These are phyloP conservation scores for Oceanodroma tethys DNA, from an alignment of 2,113 vertebrate species.

Conservation along the genomic window DNA sequence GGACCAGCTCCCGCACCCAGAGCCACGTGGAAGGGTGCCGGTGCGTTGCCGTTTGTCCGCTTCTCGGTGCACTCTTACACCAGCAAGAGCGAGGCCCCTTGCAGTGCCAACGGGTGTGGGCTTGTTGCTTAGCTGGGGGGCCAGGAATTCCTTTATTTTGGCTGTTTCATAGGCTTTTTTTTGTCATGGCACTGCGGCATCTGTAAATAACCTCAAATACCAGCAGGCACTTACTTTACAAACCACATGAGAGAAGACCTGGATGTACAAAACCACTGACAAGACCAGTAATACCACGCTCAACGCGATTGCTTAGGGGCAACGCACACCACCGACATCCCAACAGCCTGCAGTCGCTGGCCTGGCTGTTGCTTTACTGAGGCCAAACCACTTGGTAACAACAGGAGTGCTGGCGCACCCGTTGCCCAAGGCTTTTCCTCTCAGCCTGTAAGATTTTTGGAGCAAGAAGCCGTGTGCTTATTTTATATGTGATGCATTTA, in stretches of 20 bases:
- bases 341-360: not conserved
- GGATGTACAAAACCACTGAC: not conserved
- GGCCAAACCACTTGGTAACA: not conserved
- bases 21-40: accelerated
- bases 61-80: accelerated
- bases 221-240: not conserved
- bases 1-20: too few relatives aligned
- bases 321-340: accelerated
- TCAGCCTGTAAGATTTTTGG: not conserved
- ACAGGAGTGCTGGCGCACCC: not conserved
- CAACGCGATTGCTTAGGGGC: not conserved
- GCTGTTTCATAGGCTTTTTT: not conserved
- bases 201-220: not conserved
- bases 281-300: not conserved
- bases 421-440: not conserved
- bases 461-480: accelerated
- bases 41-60: accelerated
- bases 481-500: not conserved
- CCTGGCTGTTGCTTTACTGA: not conserved
- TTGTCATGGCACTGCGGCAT: not conserved
- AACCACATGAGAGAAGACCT: not conserved
- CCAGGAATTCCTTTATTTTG: not conserved
- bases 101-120: not conserved
- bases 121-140: not conserved
- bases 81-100: not conserved